Base-by-base conservation (phyloP, 2,113 vertebrate genomes). In the Acanthochromis polyacanthus region DNA sequence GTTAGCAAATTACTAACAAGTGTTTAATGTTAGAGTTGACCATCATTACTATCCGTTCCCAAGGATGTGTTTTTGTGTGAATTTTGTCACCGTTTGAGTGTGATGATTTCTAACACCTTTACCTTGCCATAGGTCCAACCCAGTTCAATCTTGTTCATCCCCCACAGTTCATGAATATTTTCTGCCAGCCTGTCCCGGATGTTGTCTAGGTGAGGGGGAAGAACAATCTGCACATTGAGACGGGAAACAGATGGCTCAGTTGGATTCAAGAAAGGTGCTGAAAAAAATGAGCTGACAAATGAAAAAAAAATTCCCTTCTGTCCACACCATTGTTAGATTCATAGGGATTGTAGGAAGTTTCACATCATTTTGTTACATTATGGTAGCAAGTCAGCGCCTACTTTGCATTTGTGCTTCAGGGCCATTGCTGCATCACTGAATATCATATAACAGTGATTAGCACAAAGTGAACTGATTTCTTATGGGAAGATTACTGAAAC, bases 121-220 rank as follows among this genome's bases (percentile, higher is more conserved):
- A 99, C 98, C 96, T 99, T 99, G 93, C 97, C 97, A 10, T 96
- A 99, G 19, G 95, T 97, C 98, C 98, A 99, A 66, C 98, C 98
- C 46, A 99, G 95, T 82, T 99, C 98, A 55, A 99, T 99, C 94
- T 99, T 99, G 92, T 98, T 99, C 96, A 98, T 99, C 64, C 96
- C 98, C 98, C 98, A 99, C 28, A 99, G 96, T 74, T 99, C 98
- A 4, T 99, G 98, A 82, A 99, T 99, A 83, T 99, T 99, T 93
- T 99, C 97, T 86, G 98, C 98, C 84, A 99, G 89, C 82, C 95
- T 98, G 89, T 98, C 96, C 77, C 97, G 95, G 66, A 99, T 97
- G 86, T 97, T 96, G 91, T 99, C 97, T 80, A 99, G 95, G 86
- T 99, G 96, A 90, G 97, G 95, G 57, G 97, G 97, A 86, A 99